Base-by-base conservation (phyloP, 2,888 invertebrate genomes). In the Epirrhoe tristata region DNA sequence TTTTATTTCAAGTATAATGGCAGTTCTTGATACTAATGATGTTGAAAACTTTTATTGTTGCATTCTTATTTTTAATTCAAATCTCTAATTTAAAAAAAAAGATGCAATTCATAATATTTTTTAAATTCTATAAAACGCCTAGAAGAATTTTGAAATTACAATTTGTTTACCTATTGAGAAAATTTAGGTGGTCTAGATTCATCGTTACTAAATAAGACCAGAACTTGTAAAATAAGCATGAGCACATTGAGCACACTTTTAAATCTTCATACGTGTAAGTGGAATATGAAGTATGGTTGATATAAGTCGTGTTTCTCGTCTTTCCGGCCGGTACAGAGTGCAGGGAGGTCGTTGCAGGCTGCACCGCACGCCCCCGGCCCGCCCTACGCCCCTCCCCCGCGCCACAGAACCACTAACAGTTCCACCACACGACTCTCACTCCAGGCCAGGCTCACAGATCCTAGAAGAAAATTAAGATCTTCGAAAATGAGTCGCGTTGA, bases 361-460 rank as follows among this genome's bases (percentile, higher is more conserved):
- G 55, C 60, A 61, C 83, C 79, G 86, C 86, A 86, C 88, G 88
- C 90, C 90, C 88, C 85, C 80, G 81, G 81, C 81, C 88, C 90
- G 89, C 90, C 90, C 74, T 65, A 68, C 71, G 69, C 69, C 88
- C 85, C 83, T 81, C 79, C 84, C 79, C 79, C 78, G 69, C 81
- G 78, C 72, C 73, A 58, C 75, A 54, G 54, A 46, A 4, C 46
- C 32, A 46, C 5, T 46, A 54, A 0, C 10, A 59, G 14, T 59
- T 3, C 5, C 14, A 36, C 36, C 14, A 31, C 71, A 76, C 81
- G 74, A 80, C 63, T 39, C 51, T 52, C 39, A 52, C 51, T 58
- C 10, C 36, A 10, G 36, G 36, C 6, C 10, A 43, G 39, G 12
- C 39, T 43, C 3, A 43, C 39, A 12, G 12, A 43, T 36, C 39